A percentile compares a stretch with the other conserved stretches of the same genome.
These are phyloP conservation scores for Gorsachius magnificus DNA, from an alignment of 2,797 vertebrate species.

Conservation along the genomic window DNA sequence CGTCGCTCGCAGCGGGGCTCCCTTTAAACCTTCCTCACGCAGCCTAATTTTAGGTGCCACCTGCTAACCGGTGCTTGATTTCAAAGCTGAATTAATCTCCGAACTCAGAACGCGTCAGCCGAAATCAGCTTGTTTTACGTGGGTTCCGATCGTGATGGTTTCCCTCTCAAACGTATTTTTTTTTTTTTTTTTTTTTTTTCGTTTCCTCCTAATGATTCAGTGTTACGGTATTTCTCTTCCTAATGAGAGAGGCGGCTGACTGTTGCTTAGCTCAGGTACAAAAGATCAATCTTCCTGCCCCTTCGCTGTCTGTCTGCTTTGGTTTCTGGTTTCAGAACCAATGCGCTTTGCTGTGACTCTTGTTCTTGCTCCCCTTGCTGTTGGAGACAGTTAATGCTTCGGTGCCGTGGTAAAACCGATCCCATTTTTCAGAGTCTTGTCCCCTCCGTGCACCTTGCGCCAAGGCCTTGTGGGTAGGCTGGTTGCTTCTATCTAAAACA, in stretches of 20 bases:
- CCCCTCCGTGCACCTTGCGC: rapidly evolving
- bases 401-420: neutral
- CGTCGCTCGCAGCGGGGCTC: neutral
- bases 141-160: neutral
- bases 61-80: constrained; percentile 57
- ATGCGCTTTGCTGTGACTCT: neutral
- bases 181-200: neutral
- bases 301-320: neutral
- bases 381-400: neutral
- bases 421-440: neutral
- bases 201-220: rapidly evolving
- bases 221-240: neutral
- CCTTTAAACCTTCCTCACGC: neutral
- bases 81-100: neutral
- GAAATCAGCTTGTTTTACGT: neutral
- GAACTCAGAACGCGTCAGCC: neutral
- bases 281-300: neutral
- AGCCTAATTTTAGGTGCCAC: constrained; percentile 64
- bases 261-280: neutral
- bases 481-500: neutral
- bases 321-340: neutral
- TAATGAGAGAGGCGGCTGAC: rapidly evolving
- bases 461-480: neutral
- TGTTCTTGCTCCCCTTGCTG: neutral
- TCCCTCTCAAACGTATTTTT: rapidly evolving